Evolutionary conservation across 2,113 vertebrate genomes (phyloP), one percentile per base, ranked within the genome.

Genomic region (Cromileptes altivelis): DNA sequence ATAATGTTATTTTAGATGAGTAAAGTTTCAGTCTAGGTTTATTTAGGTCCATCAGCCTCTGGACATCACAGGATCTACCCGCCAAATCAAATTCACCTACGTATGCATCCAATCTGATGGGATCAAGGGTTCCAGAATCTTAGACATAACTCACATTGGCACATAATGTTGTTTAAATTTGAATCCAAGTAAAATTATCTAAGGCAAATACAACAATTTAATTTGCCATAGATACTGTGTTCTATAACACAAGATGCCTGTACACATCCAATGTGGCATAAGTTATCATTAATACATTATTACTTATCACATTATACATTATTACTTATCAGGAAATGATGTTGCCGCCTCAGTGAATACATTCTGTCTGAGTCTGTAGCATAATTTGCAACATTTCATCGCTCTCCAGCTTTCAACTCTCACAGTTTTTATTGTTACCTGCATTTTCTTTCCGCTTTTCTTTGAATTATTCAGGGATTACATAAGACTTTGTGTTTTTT

Each of bases 11-110:
- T 75, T 69, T 42, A 47, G 69, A 19, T 58, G 62, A 81, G 56
- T 37, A 70, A 83, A 73, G 13, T 11, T 78, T 56, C 7, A n/a
- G 52, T 52, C 75, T 49, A 56, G 14, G 3, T 27, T 27, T 58
- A 64, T 78, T 80, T 50, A 23, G 53, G 77, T 79, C 60, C 5
- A 68, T 63, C 64, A 64, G 70, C 14, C 52, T 74, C 5, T 57
- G 23, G 18, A 33, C 47, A 62, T 4, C 4, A 64, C 30, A 55
- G 3, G 2, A 62, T 33, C 27, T 47, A 60, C 49, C 67, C 33
- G 15, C 15, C 49, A 72, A 57, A 71, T 65, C 3, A 45, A 53
- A 77, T 69, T 56, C 77, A 74, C 13, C 14, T 45, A 4, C 53
- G 14, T 8, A 53, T 47, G 14, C 18, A 58, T 12, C 52, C 37